A percentile compares a stretch with the other conserved stretches of the same genome.
These are phyloP conservation scores for Eulemur rufifrons DNA, from an alignment of 2,113 vertebrate species.

Conservation along the genomic window DNA sequence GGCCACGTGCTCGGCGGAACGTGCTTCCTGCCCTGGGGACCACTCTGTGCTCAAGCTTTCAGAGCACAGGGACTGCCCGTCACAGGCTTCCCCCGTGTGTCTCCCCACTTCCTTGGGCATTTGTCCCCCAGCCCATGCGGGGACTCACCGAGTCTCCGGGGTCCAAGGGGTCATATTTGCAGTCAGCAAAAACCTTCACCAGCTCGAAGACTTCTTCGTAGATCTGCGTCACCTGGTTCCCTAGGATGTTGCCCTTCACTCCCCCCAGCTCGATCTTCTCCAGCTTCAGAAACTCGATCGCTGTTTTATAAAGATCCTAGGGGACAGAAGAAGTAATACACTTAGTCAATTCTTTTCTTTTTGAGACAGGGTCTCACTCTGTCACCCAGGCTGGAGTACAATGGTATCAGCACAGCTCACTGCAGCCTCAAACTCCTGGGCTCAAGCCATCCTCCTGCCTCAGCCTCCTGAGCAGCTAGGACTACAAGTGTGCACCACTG, in stretches of 20 bases:
- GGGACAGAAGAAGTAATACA: fast-evolving
- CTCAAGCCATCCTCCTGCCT: too few species aligned
- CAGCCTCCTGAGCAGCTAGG: too few species aligned
- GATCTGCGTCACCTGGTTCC: constrained; percentile 74
- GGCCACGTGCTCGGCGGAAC: too few species aligned
- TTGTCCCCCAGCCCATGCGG: fast-evolving
- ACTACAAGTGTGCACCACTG: too few species aligned
- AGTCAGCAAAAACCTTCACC: constrained; percentile 81
- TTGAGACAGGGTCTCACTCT: too few species aligned
- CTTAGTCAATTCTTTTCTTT: fast-evolving
- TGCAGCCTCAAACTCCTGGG: too few species aligned
- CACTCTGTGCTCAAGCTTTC: fast-evolving
- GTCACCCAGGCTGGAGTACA: too few species aligned
- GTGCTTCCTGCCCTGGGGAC: fast-evolving
- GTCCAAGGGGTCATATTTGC: constrained; percentile 86
- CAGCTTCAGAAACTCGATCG: constrained; percentile 82
- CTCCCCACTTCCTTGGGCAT: background rate
- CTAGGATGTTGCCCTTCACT: constrained; percentile 76
- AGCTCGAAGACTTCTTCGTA: constrained; percentile 84
- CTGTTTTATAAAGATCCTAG: constrained; percentile 84
- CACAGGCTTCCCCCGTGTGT: fast-evolving
- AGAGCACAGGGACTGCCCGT: fast-evolving
- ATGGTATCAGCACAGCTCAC: too few species aligned
- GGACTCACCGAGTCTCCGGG: constrained; percentile 79
- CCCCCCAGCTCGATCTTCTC: constrained; percentile 86